phyloP scores from a whole-genome alignment of 2,797 vertebrate genomes.

The Catharus ustulatus region DNA sequence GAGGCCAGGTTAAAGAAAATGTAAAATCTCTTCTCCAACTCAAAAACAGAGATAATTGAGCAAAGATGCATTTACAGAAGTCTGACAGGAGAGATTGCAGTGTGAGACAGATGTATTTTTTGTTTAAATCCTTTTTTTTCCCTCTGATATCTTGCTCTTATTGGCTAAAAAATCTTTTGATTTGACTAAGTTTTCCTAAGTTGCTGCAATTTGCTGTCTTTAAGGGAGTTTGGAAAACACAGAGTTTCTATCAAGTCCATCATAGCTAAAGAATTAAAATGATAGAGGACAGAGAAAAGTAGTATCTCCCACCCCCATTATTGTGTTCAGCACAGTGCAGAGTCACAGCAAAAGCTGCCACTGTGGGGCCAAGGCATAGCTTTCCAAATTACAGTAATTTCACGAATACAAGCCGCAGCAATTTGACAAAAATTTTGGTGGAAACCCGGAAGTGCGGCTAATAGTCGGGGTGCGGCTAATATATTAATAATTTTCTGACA shows the following conservation, averaged over 20 bases:
- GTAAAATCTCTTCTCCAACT: not conserved
- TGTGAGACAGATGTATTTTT: not conserved
- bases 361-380: not conserved
- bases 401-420: no score
- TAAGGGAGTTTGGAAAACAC: not conserved
- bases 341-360: not conserved
- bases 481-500: no score
- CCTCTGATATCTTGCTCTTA: not conserved
- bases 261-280: not conserved
- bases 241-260: not conserved
- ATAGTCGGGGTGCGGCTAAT: no score
- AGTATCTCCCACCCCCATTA: fast-evolving
- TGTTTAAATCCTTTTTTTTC: not conserved
- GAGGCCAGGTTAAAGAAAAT: not conserved
- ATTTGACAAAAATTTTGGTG: no score
- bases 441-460: no score
- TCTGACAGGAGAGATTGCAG: not conserved
- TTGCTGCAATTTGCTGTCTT: not conserved
- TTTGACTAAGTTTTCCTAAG: not conserved
- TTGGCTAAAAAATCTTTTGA: not conserved
- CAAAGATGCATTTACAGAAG: not conserved
- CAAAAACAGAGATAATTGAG: not conserved
- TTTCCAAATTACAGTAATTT: not conserved
- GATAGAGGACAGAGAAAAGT: not conserved
- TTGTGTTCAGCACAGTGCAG: not conserved